A percentile compares a stretch with the other conserved stretches of the same genome.
Conservation (phyloP, 2,797 vertebrate species). For the Holocentrus rufus region DNA sequence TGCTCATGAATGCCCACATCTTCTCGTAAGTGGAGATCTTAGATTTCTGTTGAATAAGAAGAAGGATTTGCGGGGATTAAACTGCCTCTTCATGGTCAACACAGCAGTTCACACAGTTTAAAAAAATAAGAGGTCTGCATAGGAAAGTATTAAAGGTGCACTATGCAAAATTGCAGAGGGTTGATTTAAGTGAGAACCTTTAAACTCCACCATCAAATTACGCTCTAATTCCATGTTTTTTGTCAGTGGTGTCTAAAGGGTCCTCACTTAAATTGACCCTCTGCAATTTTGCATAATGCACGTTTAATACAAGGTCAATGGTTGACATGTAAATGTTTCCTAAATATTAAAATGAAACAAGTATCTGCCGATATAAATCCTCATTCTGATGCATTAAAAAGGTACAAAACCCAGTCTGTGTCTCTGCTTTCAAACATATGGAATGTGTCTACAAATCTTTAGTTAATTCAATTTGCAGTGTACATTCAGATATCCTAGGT, state of each 20-base stretch:
- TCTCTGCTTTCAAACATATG: constrained; percentile 21
- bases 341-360: constrained; percentile 19
- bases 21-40: constrained; percentile 99
- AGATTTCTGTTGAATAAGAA: constrained; percentile 89
- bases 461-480: constrained; percentile 43
- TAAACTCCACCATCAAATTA: too few relatives aligned
- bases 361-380: constrained; percentile 20
- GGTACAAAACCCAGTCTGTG: constrained; percentile 3
- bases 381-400: constrained; percentile 28
- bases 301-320: not conserved
- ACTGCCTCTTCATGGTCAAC: not conserved
- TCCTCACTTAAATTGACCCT: too few relatives aligned
- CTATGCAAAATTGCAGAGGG: too few relatives aligned
- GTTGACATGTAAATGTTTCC: not conserved
- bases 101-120: not conserved
- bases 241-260: too few relatives aligned
- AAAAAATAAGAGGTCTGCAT: not conserved
- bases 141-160: not conserved
- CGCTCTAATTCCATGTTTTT: too few relatives aligned
- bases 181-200: too few relatives aligned
- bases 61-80: constrained; percentile 15
- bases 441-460: constrained; percentile 46
- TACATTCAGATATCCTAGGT: constrained; percentile 43
- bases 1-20: constrained; percentile 99
- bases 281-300: too few relatives aligned